These are phyloP conservation scores for Balanococcus diminutus DNA, from an alignment of 2,888 invertebrate genomes.

Conservation along the genomic window DNA sequence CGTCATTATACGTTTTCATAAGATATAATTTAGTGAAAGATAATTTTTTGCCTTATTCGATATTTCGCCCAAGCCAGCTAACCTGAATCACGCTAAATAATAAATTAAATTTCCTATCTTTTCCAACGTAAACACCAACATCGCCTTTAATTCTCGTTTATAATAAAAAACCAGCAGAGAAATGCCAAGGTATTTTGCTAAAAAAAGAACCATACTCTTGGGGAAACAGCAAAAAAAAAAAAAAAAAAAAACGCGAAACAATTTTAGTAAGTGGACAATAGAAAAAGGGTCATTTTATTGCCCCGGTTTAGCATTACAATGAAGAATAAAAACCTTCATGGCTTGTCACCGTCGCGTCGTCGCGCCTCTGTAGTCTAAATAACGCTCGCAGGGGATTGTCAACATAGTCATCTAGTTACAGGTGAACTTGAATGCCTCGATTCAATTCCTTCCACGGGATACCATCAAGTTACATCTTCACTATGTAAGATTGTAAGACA, in stretches of 20 bases:
- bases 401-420: not conserved
- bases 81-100: not conserved
- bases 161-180: not conserved
- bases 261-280: slow-evolving; percentile 36
- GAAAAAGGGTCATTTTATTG: not conserved
- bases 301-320: not conserved
- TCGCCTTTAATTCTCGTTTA: not conserved
- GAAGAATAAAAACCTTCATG: slow-evolving; percentile 25
- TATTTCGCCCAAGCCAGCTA: not conserved
- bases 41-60: not conserved
- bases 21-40: not conserved
- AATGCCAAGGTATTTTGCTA: not conserved
- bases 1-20: not conserved
- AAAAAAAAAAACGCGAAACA: too few relatives aligned
- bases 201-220: not conserved
- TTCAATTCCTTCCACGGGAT: too few relatives aligned
- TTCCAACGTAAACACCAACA: not conserved
- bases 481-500: too few relatives aligned
- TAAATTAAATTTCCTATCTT: not conserved
- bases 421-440: slow-evolving; percentile 8
- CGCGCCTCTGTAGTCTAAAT: not conserved
- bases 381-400: not conserved
- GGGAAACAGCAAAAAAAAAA: not conserved
- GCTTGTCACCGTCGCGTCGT: not conserved
- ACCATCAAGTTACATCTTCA: not conserved